Base-by-base conservation (phyloP, 2,888 invertebrate species). In the Drosophila fungiperda region DNA sequence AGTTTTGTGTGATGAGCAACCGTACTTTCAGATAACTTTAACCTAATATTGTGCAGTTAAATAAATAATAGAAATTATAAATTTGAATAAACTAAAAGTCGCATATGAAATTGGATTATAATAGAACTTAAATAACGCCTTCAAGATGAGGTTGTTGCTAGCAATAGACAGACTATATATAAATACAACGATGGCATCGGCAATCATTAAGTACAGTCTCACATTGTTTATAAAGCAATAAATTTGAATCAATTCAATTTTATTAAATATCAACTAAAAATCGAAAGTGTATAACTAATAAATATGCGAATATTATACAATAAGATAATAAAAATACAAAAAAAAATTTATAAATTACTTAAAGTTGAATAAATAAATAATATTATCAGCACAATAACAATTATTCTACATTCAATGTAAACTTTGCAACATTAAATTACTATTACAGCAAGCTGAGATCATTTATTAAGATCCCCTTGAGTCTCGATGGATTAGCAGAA, bases 241-340 rank as follows among this genome's bases (percentile, higher is more conserved):
- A 68, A 38, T 65, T 78, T 68, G 45, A 8, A 78, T 68, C 45
- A 77, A 72, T 54, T 36, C 17, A 53, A 32, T 52, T 67, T 38
- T 59, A 55, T 71, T 54, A 12, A 62, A 72, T 12, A 77, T 61
- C 49, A 65, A 64, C 23, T 49, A 32, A 78, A 66, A 55, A 69
- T 23, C 67, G 66, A 15, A 68, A 68, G 54, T 64, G 65, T 58
- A 71, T 65, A 68, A 65, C 38, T 42, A 76, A 55, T 7, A 29
- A 79, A 80, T 80, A 76, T 78, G 80, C 73, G 80, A 67, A 80
- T 79, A 73, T 64, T 76, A 65, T 76, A 65, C 23, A 49, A 75
- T 77, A 80, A 73, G 80, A 64, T 40, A 65, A 76, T 62, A 79
- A 71, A 57, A n/a, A 65, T 67, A 71, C 26, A 17, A 40, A 40